Conservation (phyloP, 2,888 invertebrate genomes). For the Myopa tessellatipennis region DNA sequence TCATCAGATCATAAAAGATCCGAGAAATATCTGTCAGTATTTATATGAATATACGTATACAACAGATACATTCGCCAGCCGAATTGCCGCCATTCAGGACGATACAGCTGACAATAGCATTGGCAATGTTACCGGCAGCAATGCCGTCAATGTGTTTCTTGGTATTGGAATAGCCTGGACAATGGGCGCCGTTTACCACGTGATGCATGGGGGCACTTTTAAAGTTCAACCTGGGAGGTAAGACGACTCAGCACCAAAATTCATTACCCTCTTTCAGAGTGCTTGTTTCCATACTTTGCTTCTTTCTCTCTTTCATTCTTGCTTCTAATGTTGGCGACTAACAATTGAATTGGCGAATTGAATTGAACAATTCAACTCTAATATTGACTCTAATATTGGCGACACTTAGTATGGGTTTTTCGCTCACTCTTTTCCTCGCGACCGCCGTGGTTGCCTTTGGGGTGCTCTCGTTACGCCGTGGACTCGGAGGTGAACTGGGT, state of each 20-base stretch:
- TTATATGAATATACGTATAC: not conserved
- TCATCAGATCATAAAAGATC: no score
- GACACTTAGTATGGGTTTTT: conserved; percentile 87
- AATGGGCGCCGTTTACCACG: conserved; percentile 93
- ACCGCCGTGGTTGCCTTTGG: conserved; percentile 86
- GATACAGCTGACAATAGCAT: conserved; percentile 98
- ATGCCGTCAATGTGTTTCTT: conserved; percentile 99
- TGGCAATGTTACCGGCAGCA: conserved; percentile 98
- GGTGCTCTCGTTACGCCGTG: conserved; percentile 83
- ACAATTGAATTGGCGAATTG: no score
- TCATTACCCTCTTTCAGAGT: not conserved
- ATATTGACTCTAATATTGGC: not conserved
- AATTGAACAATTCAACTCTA: no score
- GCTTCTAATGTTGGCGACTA: not conserved
- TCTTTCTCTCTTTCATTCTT: not conserved
- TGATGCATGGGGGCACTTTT: conserved; percentile 74
- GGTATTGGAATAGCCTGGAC: conserved; percentile 99
- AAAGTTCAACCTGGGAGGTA: conserved; percentile 84
- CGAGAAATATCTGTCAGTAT: no score
- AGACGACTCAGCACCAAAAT: conserved; percentile 48
- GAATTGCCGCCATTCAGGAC: conserved; percentile 98
- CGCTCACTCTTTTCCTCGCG: conserved; percentile 94
- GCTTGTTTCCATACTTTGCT: not conserved
- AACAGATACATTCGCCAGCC: conserved; percentile 98
- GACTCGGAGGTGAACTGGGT: conserved; percentile 94